Base-by-base conservation (phyloP, 2,888 invertebrate genomes). In the Blera fallax region DNA sequence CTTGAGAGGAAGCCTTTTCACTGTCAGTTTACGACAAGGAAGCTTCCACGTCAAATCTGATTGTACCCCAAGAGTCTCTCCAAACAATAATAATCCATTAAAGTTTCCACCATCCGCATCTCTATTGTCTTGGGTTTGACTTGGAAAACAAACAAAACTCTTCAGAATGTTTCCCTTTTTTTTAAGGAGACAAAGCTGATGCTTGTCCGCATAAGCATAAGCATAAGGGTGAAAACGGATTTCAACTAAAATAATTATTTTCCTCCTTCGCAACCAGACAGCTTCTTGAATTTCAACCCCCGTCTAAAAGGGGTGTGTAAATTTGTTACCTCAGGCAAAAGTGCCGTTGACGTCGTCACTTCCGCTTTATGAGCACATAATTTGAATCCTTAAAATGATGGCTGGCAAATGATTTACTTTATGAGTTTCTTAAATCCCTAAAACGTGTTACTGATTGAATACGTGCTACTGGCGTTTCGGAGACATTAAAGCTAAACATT, bases 11-110 rank as follows among this genome's bases (percentile, higher is more conserved):
- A 60, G 56, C 60, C 48, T 16, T 76, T 70, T 79, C 50, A 29
- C 64, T 29, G 34, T 29, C 43, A 70, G 16, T 50, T 34, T 21
- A 24, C 56, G 50, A 67, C 8, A 43, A 54, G 8, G 62, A 74
- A 29, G 43, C 40, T 69, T 54, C 16, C 56, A 14, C 54, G 64
- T 64, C 24, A 78, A 74, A 74, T 74, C 58, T 70, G 74, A 80
- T 65, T 72, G 29, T 50, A 18, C 37, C 50, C 58, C 11, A 14
- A 76, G 80, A 70, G 74, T 45, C 79, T 64, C 56, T 79, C 52
- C 58, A 80, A 78, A 79, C 64, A 80, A 84, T 76, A 84, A 70
- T 80, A 80, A 84, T 84, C 79, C 80, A 84, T 84, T 84, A 84
- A 73, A 64, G 52, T 74, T 29, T 65, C 65, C 52, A 43, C 32